Conservation (phyloP, 2,797 vertebrate genomes). For the Darevskia nairensis region DNA sequence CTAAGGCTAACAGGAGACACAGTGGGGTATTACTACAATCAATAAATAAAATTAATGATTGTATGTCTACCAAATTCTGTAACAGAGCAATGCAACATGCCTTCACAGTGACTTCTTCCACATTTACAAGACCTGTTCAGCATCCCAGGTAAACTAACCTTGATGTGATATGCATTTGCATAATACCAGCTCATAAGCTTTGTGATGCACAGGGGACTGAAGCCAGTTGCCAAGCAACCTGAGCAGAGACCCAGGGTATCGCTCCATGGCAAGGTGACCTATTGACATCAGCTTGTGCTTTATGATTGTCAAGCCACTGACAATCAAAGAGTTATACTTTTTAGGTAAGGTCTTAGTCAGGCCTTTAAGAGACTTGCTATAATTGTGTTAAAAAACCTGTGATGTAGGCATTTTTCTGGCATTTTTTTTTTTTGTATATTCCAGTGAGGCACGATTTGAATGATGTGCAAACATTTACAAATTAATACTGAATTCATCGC, state of each 20-base stretch:
- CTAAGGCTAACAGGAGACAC: background rate
- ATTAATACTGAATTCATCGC: background rate
- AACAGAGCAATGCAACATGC: background rate
- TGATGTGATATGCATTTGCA: background rate
- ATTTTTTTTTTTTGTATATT: background rate
- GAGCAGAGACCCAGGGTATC: background rate
- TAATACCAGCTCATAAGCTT: background rate
- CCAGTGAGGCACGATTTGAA: background rate
- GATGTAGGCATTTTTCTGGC: background rate
- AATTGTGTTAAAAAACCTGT: background rate
- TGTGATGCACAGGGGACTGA: background rate
- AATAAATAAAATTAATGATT: background rate
- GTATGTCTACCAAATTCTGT: background rate
- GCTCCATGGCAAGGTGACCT: background rate
- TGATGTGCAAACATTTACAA: background rate
- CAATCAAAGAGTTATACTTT: background rate
- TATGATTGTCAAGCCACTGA: background rate
- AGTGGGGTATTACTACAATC: background rate
- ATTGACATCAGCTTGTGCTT: background rate
- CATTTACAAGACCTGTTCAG: background rate
- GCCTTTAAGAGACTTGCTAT: background rate
- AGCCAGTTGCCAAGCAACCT: background rate
- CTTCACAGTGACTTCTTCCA: background rate
- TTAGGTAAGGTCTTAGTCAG: background rate
- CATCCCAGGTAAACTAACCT: background rate